Conservation (phyloP, 2,113 vertebrate species). For the Myiozetetes cayanensis region DNA sequence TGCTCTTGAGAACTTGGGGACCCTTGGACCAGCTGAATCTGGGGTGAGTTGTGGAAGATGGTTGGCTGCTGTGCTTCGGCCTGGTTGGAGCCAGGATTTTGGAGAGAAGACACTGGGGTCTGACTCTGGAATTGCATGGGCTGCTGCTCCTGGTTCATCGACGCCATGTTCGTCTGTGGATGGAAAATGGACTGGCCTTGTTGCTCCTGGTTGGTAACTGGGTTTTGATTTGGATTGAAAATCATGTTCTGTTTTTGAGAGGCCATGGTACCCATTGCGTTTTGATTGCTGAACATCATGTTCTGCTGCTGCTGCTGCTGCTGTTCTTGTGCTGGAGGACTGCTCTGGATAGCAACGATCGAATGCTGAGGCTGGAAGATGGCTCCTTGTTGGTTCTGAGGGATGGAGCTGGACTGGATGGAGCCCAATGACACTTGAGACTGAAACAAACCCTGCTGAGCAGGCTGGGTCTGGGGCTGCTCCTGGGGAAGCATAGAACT, state of each 20-base stretch:
- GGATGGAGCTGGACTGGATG: constrained; percentile 72
- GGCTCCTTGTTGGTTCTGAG: constrained; percentile 81
- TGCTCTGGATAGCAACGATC: constrained; percentile 79
- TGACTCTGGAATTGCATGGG: constrained; percentile 95
- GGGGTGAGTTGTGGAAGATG: constrained; percentile 91
- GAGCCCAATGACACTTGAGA: constrained; percentile 71
- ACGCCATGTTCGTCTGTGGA: constrained; percentile 82
- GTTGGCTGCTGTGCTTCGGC: constrained; percentile 80
- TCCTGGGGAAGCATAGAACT: constrained; percentile 84
- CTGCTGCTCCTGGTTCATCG: constrained; percentile 85
- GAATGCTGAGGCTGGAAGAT: constrained; percentile 86
- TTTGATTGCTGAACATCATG: constrained; percentile 77
- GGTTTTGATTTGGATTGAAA: constrained; percentile 74
- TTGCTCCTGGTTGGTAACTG: constrained; percentile 82
- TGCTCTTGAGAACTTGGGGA: constrained; percentile 81
- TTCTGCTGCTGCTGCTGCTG: constrained; percentile 82
- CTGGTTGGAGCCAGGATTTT: constrained; percentile 78
- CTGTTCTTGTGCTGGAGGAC: constrained; percentile 72
- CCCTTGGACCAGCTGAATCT: constrained; percentile 88
- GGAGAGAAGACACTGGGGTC: constrained; percentile 78
- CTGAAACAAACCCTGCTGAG: constrained; percentile 77
- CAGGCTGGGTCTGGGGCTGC: constrained; percentile 73
- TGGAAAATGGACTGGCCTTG: constrained; percentile 87
- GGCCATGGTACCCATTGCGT: constrained; percentile 71
- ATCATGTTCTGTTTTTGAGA: constrained; percentile 84